Evolutionary conservation across 2,113 vertebrate species (phyloP), one percentile per base, ranked within the genome.

Genomic region (Callocephalon fimbriatum): DNA sequence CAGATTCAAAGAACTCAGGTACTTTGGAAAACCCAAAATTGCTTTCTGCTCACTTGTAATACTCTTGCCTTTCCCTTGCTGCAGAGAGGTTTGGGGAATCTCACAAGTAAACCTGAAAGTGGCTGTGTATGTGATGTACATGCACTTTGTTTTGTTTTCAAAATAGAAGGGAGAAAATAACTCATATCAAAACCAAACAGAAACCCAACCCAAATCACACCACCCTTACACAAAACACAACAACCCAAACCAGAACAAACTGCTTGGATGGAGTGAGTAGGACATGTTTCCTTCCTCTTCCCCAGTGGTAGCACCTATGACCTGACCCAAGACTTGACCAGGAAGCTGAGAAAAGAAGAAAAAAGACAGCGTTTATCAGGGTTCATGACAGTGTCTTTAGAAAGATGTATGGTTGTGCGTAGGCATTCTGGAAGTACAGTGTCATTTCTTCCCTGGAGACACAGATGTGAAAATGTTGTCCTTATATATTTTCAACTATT

Each of bases 291-390:
- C 95, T 97, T 92, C 86, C 88, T 95, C 71, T 74, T 95, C 91
- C 81, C 79, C 45, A 65, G 86, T 85, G 86, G 77, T 74, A 87
- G 95, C 92, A 94, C 78, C 93, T 97, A 95, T 97, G 94, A 97
- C 96, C 96, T 93, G 95, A 97, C 93, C 86, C 68, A 71, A 80
- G 81, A 74, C 74, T 90, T 96, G 93, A 97, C 96, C 94, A 95
- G 94, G 93, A 97, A 96, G 94, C 86, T 94, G 84, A 68, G 65
- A 77, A 77, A 95, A 90, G 61, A 82, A 83, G 29, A 32, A 93
- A 97, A 93, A 88, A 71, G 83, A 35, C 80, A 79, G 70, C 53
- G 58, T 83, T 95, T 93, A n/a, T 76, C 93, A 97, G 76, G 58
- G 76, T 91, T 94, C 95, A 82, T 2, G 17, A 95, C 91, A 91